Percentiles rank a stretch among this genome's conserved stretches.
These are phyloP conservation scores for Entelurus aequoreus DNA, from an alignment of 2,113 vertebrate species.

Conservation along the genomic window DNA sequence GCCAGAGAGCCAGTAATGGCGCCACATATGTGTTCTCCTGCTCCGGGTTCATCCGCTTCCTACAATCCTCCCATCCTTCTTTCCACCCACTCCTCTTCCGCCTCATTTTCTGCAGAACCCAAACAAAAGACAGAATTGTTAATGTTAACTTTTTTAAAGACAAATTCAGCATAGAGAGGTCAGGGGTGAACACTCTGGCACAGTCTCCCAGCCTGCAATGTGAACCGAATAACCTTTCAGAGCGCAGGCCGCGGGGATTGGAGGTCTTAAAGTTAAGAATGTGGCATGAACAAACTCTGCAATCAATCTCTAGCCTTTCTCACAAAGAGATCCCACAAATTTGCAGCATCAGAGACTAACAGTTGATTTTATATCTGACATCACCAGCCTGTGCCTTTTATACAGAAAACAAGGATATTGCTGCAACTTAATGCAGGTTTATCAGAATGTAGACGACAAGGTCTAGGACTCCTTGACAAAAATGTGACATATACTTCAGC, in stretches of 20 bases:
- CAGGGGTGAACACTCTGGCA: slow-evolving; percentile 67
- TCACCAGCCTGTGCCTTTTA: no score
- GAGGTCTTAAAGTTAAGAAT: slow-evolving; percentile 68
- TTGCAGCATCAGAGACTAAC: no score
- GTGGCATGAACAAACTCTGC: slow-evolving; percentile 60
- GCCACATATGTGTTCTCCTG: slow-evolving; percentile 74
- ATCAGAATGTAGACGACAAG: no score
- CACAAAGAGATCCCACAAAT: no score
- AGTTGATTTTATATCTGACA: no score
- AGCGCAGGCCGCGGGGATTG: slow-evolving; percentile 57
- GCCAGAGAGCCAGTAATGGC: slow-evolving; percentile 69
- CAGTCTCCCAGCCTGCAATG: slow-evolving; percentile 58
- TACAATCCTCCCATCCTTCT: slow-evolving; percentile 52
- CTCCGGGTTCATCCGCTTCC: slow-evolving; percentile 69
- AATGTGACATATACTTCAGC: no score
- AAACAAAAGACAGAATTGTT: slow-evolving; percentile 70
- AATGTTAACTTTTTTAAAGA: slow-evolving; percentile 64
- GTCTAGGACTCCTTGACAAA: no score
- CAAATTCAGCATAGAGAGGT: slow-evolving; percentile 55
- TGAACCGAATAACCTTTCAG: slow-evolving; percentile 70
- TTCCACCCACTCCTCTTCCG: slow-evolving; percentile 61
- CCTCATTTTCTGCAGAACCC: slow-evolving; percentile 60
- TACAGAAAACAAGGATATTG: no score
- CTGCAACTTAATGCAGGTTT: no score
- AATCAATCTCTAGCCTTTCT: slow-evolving; percentile 53